These are phyloP conservation scores for Lasioglossum baleicum DNA, from an alignment of 1,140 invertebrate genomes.

Conservation along the genomic window DNA sequence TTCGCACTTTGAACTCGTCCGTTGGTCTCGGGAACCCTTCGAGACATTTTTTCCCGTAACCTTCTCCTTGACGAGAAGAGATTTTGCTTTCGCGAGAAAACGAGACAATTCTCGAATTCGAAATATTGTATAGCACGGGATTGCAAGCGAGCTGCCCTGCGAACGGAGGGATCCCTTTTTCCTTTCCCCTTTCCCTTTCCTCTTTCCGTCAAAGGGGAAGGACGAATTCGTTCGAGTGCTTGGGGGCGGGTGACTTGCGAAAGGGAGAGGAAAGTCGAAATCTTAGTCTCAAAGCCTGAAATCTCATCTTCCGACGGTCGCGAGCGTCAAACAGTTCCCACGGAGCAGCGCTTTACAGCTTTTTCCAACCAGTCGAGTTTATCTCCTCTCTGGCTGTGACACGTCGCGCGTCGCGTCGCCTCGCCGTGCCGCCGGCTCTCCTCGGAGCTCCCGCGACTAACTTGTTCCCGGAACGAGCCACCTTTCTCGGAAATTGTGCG, in stretches of 20 bases:
- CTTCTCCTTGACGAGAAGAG: not conserved
- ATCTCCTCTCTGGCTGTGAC: conserved; percentile 33
- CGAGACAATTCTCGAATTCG: conserved; percentile 2
- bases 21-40: not conserved
- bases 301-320: conserved; percentile 41
- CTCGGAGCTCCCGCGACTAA: conserved; percentile 17
- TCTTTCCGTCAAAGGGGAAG: not conserved
- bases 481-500: conserved; percentile 13
- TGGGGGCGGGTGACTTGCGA: not conserved
- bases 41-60: not conserved
- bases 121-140: not conserved
- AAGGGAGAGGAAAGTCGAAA: conserved; percentile 24
- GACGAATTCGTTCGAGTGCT: conserved; percentile 13
- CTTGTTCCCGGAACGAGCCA: conserved; percentile 27
- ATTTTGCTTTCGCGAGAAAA: too few species aligned
- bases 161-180: too few species aligned
- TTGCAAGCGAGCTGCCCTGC: too few species aligned
- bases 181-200: too few species aligned
- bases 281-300: conserved; percentile 43
- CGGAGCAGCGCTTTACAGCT: conserved; percentile 14
- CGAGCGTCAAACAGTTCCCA: conserved; percentile 34
- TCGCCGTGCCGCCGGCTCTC: too few species aligned
- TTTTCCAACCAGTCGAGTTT: conserved; percentile 40
- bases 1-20: conserved; percentile 13
- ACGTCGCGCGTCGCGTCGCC: not conserved